Conservation (phyloP, 2,797 vertebrate genomes). For the Ctenosaura bakeri region DNA sequence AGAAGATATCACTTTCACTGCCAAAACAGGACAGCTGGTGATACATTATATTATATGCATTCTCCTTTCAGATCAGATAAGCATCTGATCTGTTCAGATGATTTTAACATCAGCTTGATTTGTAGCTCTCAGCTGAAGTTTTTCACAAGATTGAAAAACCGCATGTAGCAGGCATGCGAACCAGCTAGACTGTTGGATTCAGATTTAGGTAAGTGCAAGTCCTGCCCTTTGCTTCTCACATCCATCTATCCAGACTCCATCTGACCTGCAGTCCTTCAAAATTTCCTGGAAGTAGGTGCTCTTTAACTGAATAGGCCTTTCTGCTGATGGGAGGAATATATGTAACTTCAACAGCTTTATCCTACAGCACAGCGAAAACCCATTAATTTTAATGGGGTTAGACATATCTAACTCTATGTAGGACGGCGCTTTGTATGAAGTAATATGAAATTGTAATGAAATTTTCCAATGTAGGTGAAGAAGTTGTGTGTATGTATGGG, state of each 20-base stretch:
- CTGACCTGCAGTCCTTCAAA: background rate
- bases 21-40: no score
- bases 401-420: background rate
- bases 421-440: background rate
- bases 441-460: background rate
- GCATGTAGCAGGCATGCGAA: no score
- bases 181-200: background rate
- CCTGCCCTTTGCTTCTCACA: no score
- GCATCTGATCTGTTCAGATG: background rate
- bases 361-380: background rate
- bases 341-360: background rate
- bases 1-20: no score
- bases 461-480: background rate
- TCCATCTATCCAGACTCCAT: background rate
- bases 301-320: background rate
- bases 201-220: background rate
- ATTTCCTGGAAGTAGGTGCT: background rate
- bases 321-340: background rate
- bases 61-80: no score
- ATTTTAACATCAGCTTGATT: background rate
- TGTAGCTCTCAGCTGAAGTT: background rate
- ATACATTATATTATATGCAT: no score
- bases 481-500: no score
- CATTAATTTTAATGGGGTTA: background rate
- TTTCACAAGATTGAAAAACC: background rate